phyloP scores from a whole-genome alignment of 2,888 invertebrate species.

The Eudemis profundana region DNA sequence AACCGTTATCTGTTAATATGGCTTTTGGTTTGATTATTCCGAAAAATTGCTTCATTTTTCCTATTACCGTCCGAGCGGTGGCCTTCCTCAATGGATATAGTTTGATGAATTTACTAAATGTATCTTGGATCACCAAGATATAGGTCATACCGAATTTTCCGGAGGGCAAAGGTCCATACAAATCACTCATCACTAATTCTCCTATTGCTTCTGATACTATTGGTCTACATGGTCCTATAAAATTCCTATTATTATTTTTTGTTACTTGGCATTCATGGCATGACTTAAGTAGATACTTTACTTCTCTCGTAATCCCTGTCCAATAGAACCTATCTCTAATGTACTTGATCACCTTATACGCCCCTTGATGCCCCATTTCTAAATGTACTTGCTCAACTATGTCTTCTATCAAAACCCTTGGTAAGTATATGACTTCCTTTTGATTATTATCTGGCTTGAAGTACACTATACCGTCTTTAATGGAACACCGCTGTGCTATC shows the following conservation, averaged over 20 bases:
- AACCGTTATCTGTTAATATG: too few relatives aligned
- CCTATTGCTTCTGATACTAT: too few relatives aligned
- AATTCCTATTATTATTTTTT: constrained; percentile 40
- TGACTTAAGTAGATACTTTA: constrained; percentile 34
- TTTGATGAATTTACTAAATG: too few relatives aligned
- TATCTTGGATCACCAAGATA: too few relatives aligned
- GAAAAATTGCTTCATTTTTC: too few relatives aligned
- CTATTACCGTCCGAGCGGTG: too few relatives aligned
- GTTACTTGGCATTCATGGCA: constrained; percentile 48
- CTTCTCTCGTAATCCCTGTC: constrained; percentile 31
- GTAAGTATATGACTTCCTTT: constrained; percentile 36
- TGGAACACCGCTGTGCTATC: background rate
- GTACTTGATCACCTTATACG: constrained; percentile 46
- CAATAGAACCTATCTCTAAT: constrained; percentile 48
- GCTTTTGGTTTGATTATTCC: too few relatives aligned
- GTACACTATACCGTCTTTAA: constrained; percentile 12
- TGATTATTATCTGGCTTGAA: background rate
- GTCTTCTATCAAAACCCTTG: constrained; percentile 7
- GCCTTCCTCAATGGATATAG: too few relatives aligned
- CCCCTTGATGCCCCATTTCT: constrained; percentile 51
- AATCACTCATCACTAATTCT: too few relatives aligned
- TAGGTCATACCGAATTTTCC: too few relatives aligned
- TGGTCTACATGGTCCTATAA: constrained; percentile 26
- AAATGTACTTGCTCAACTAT: constrained; percentile 42
- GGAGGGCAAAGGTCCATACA: too few relatives aligned